These are phyloP conservation scores for Tautogolabrus adspersus DNA, from an alignment of 2,113 vertebrate genomes.

Conservation along the genomic window DNA sequence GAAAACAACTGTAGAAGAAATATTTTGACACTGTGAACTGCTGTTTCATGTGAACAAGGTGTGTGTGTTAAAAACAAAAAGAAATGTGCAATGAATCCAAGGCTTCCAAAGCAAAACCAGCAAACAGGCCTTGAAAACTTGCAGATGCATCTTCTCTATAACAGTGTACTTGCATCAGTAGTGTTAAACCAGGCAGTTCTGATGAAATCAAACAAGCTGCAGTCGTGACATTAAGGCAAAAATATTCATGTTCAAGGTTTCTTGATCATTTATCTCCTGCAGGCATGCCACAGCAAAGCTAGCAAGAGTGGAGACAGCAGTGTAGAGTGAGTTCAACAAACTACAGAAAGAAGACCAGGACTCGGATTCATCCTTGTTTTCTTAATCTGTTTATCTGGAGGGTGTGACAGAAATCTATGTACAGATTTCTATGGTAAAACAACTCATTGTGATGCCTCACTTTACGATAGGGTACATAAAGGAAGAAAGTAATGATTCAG, in stretches of 20 bases:
- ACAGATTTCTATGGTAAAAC: no score
- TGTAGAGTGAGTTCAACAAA: not conserved
- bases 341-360: not conserved
- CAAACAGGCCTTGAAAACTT: not conserved
- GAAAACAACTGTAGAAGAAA: not conserved
- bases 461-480: no score
- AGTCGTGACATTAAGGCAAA: not conserved
- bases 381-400: no score
- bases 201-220: not conserved
- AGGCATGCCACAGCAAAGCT: conserved; percentile 40
- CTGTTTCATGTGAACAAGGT: not conserved
- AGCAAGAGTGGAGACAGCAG: not conserved
- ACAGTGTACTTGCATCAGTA: not conserved
- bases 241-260: conserved; percentile 11
- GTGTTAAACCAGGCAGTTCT: not conserved
- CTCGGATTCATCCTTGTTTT: not conserved
- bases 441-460: no score
- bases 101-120: conserved; percentile 13
- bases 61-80: not conserved
- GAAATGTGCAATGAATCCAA: conserved; percentile 32
- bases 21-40: not conserved
- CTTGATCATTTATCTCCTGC: conserved; percentile 22
- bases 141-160: not conserved
- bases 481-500: no score
- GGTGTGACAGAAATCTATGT: no score